Conservation (phyloP, 2,113 vertebrate species). For the Cyrtonyx montezumae region DNA sequence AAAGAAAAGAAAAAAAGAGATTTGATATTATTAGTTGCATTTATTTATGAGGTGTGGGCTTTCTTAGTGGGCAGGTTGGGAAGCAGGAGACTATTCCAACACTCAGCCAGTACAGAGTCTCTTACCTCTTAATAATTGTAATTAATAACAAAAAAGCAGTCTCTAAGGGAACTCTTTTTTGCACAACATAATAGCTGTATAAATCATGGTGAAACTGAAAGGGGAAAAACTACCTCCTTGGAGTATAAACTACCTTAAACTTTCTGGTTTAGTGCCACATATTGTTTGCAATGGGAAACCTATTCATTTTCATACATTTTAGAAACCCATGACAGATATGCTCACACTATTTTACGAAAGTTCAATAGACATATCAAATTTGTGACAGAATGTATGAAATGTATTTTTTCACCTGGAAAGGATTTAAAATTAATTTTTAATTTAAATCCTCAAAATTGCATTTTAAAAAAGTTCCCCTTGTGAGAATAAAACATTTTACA, state of each 20-base stretch:
- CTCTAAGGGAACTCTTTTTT: not conserved
- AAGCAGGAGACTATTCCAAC: not conserved
- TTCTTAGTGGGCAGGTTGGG: not conserved
- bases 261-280: not conserved
- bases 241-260: not conserved
- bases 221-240: not conserved
- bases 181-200: not conserved
- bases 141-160: slow-evolving; percentile 16
- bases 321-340: not conserved
- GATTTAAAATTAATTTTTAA: not conserved
- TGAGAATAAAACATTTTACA: not conserved
- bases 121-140: not conserved
- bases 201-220: slow-evolving; percentile 19
- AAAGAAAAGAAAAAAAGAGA: not conserved
- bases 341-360: not conserved
- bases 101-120: not conserved
- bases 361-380: not conserved
- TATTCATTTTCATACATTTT: not conserved
- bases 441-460: not conserved
- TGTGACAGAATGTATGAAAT: not conserved
- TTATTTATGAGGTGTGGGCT: slow-evolving; percentile 45
- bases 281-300: not conserved
- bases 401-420: not conserved
- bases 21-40: not conserved
- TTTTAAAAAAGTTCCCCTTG: not conserved